Evolutionary conservation across 2,888 invertebrate species (phyloP).

Genomic region (Amiota mariae): DNA sequence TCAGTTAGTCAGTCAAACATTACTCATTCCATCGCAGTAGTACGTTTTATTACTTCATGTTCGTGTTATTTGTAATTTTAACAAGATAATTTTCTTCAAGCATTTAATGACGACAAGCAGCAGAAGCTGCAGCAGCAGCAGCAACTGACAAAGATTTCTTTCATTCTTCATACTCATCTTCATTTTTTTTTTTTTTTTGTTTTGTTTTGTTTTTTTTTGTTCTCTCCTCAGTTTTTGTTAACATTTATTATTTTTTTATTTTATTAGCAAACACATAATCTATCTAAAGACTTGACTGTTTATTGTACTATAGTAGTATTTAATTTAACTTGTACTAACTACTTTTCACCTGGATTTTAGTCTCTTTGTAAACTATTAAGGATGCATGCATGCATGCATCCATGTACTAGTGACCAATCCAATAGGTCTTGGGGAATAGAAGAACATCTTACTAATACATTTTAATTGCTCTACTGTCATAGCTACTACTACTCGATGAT

Average conservation of each 20-base stretch:
- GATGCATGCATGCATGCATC: no score
- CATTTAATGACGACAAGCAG: conserved; percentile 66
- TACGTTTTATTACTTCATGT: conserved; percentile 67
- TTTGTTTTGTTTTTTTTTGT: no score
- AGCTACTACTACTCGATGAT: not conserved
- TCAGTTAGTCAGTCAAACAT: conserved; percentile 62
- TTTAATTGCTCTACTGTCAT: conserved; percentile 16
- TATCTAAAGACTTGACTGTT: no score
- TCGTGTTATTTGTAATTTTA: conserved; percentile 73
- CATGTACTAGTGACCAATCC: not conserved
- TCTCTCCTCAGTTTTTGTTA: conserved; percentile 27
- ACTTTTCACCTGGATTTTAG: conserved; percentile 29
- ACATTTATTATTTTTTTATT: not conserved
- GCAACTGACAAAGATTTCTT: not conserved
- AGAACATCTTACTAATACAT: conserved; percentile 11
- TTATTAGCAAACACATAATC: no score
- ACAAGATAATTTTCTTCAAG: conserved; percentile 72
- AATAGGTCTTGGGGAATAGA: not conserved
- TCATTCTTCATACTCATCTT: no score
- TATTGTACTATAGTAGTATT: conserved; percentile 44
- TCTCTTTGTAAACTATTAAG: not conserved
- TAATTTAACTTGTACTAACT: conserved; percentile 58
- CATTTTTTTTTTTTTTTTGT: no score
- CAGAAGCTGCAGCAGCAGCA: no score
- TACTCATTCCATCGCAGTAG: conserved; percentile 55